phyloP scores from a whole-genome alignment of 2,888 invertebrate species.

The Scaptomyza tumidula region DNA sequence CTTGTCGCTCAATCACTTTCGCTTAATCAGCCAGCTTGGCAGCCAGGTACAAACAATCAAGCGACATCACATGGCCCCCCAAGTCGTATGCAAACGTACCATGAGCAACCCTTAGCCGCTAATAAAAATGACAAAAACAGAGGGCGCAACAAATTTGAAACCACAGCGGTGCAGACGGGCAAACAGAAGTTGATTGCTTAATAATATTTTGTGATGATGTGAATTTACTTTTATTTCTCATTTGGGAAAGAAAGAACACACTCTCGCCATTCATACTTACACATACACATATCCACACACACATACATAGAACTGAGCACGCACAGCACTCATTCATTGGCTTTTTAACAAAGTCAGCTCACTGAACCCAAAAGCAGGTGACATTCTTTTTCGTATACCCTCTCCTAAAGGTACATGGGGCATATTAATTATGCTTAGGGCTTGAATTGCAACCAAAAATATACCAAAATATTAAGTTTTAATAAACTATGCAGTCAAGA shows the following conservation, averaged over 20 bases:
- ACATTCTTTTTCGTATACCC: slow-evolving; percentile 42
- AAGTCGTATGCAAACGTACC: neutral
- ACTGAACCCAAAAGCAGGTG: slow-evolving; percentile 59
- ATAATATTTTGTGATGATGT: slow-evolving; percentile 82
- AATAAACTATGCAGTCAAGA: too few species aligned
- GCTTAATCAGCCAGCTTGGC: slow-evolving; percentile 67
- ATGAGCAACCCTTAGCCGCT: slow-evolving; percentile 38
- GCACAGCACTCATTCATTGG: slow-evolving; percentile 53
- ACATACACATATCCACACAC: neutral
- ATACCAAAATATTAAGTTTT: too few species aligned
- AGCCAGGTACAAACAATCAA: slow-evolving; percentile 41
- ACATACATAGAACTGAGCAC: slow-evolving; percentile 4
- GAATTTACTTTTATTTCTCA: slow-evolving; percentile 81
- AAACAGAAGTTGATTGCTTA: slow-evolving; percentile 78
- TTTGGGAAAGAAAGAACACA: slow-evolving; percentile 60
- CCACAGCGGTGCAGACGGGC: slow-evolving; percentile 56
- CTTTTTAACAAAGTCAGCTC: slow-evolving; percentile 63
- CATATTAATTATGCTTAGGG: neutral
- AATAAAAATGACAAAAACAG: slow-evolving; percentile 41
- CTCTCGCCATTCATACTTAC: slow-evolving; percentile 1
- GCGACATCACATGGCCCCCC: slow-evolving; percentile 2
- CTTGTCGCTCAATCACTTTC: slow-evolving; percentile 67
- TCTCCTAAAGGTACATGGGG: neutral
- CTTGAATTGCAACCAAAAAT: neutral
- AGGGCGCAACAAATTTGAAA: slow-evolving; percentile 37